These are phyloP conservation scores for Parnassius mnemosyne DNA, from an alignment of 2,888 invertebrate species.

Conservation along the genomic window DNA sequence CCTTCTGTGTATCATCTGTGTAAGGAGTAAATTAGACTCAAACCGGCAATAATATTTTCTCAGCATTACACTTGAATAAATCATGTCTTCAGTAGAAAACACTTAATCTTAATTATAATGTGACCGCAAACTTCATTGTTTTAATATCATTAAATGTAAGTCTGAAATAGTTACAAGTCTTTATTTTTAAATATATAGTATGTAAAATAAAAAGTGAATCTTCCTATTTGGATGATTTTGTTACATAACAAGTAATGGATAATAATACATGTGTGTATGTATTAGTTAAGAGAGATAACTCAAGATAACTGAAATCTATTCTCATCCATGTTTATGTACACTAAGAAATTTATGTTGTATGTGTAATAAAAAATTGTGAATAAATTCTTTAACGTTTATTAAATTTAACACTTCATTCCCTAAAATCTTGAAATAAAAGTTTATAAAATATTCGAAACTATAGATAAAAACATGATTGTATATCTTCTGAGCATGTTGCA, in stretches of 20 bases:
- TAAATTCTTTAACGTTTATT: not conserved
- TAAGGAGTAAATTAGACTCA: no score
- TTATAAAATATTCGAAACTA: no score
- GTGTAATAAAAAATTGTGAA: constrained; percentile 2
- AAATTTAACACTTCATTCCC: no score
- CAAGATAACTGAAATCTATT: not conserved
- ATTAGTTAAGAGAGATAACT: not conserved
- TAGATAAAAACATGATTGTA: no score
- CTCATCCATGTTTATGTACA: no score
- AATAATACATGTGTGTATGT: not conserved
- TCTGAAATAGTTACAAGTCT: not conserved
- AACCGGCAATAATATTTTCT: not conserved
- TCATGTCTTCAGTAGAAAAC: not conserved
- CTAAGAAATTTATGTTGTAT: not conserved
- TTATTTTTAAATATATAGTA: not conserved
- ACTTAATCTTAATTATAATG: not conserved
- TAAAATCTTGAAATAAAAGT: no score
- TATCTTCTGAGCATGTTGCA: no score
- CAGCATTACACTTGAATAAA: no score
- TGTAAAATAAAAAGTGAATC: not conserved
- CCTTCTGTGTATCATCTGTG: no score
- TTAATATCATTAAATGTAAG: not conserved
- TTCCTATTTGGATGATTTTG: not conserved
- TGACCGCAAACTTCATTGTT: not conserved
- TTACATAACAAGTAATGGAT: not conserved